phyloP scores from a whole-genome alignment of 2,113 vertebrate genomes.

The Chaenogobius annularis region DNA sequence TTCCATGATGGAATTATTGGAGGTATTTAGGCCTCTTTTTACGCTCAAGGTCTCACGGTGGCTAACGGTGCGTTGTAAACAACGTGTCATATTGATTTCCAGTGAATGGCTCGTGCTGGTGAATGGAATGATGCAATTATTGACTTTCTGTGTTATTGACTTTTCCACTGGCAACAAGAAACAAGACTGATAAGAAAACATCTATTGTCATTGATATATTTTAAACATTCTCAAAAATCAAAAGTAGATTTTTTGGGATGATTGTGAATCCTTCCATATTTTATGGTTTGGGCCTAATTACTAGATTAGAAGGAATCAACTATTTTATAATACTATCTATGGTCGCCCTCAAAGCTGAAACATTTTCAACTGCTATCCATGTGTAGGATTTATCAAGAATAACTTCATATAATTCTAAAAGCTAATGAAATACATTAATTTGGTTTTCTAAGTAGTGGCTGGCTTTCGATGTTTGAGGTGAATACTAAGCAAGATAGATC shows the following conservation, averaged over 20 bases:
- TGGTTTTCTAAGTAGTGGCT: not conserved
- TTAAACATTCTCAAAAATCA: not conserved
- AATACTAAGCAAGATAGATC: not conserved
- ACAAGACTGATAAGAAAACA: constrained; percentile 8
- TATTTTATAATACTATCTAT: too few relatives aligned
- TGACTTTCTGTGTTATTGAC: constrained; percentile 36
- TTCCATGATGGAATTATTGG: constrained; percentile 16
- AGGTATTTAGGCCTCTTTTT: constrained; percentile 28
- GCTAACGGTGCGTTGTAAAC: constrained; percentile 42
- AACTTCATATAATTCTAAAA: not conserved
- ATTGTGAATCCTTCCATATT: constrained; percentile 13
- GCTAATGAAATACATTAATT: not conserved
- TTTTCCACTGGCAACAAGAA: constrained; percentile 34
- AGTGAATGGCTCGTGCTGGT: constrained; percentile 23
- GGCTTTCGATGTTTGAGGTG: not conserved
- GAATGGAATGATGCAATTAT: constrained; percentile 49
- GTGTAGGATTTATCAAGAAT: constrained; percentile 16
- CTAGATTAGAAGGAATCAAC: constrained; percentile 37
- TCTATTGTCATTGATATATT: not conserved
- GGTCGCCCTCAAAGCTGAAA: constrained; percentile 20
- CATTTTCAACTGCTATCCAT: constrained; percentile 30
- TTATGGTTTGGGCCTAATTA: constrained; percentile 42
- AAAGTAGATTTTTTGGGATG: too few relatives aligned
- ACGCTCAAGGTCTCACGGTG: constrained; percentile 9
- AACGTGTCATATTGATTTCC: constrained; percentile 59